These are phyloP conservation scores for Ips typographus DNA, from an alignment of 1,140 invertebrate genomes.

Conservation along the genomic window DNA sequence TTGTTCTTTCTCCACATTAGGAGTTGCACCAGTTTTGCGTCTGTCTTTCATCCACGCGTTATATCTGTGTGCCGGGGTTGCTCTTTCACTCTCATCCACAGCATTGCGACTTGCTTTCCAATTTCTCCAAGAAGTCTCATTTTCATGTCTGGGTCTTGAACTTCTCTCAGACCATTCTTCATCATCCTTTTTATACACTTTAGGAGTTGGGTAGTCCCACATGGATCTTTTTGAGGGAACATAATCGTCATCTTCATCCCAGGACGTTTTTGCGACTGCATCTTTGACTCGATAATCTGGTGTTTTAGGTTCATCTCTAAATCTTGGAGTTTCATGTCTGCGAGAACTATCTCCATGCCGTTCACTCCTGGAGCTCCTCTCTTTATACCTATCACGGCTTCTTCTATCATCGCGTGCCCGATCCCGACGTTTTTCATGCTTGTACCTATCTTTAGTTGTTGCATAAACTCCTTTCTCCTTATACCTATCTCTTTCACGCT, in stretches of 20 bases:
- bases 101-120: constrained; percentile 40
- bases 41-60: constrained; percentile 75
- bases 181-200: constrained; percentile 53
- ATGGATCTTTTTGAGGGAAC: constrained; percentile 68
- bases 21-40: constrained; percentile 64
- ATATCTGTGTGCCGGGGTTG: constrained; percentile 85
- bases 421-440: constrained; percentile 9
- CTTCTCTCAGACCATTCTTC: constrained; percentile 55
- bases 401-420: constrained; percentile 30
- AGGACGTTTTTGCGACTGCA: constrained; percentile 72
- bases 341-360: constrained; percentile 53
- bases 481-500: constrained; percentile 58
- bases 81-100: constrained; percentile 69
- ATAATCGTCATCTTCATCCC: constrained; percentile 85
- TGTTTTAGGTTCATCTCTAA: constrained; percentile 79
- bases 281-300: constrained; percentile 68
- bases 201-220: constrained; percentile 93
- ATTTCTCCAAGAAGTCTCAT: constrained; percentile 32
- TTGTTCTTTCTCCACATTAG: constrained; percentile 40
- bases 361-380: constrained; percentile 36
- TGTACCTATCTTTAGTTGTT: constrained; percentile 56
- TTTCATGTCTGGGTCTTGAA: constrained; percentile 36
- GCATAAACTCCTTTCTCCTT: constrained; percentile 58
- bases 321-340: constrained; percentile 57
- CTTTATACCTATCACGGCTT: constrained; percentile 36